Percentiles rank a stretch among this genome's conserved stretches.
Evolutionary conservation across 2,888 invertebrate genomes (phyloP).

Genomic region (Meandrusa payeni): DNA sequence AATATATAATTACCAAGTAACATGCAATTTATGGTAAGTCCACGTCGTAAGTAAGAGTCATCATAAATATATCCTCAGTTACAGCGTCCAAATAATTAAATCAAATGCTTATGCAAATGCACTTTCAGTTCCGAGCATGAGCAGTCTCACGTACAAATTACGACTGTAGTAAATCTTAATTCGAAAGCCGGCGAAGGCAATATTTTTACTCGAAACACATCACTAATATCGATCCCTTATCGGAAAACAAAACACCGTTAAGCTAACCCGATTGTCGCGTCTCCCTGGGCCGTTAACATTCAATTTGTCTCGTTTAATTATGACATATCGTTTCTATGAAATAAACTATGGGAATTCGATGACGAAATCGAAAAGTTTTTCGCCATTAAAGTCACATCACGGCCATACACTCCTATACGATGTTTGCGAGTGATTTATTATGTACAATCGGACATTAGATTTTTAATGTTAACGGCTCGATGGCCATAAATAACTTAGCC

Average conservation of each 20-base stretch:
- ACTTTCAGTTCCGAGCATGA: not conserved
- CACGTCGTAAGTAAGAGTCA: not conserved
- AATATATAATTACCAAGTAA: no score
- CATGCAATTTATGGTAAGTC: no score
- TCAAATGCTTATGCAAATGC: constrained; percentile 21
- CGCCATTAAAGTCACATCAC: constrained; percentile 53
- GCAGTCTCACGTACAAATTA: constrained; percentile 1
- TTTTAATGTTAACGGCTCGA: constrained; percentile 67
- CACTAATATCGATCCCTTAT: not conserved
- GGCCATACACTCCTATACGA: constrained; percentile 26
- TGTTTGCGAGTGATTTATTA: constrained; percentile 53
- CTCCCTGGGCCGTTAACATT: constrained; percentile 28
- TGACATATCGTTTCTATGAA: constrained; percentile 33
- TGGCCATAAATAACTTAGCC: constrained; percentile 63
- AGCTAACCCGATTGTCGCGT: constrained; percentile 10
- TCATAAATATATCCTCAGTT: constrained; percentile 3
- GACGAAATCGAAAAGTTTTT: constrained; percentile 61
- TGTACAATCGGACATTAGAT: constrained; percentile 57
- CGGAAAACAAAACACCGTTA: constrained; percentile 7
- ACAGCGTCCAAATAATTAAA: constrained; percentile 3
- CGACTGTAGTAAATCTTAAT: constrained; percentile 13
- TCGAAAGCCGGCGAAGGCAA: constrained; percentile 6
- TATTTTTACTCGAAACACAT: constrained; percentile 1
- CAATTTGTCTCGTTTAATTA: constrained; percentile 47
- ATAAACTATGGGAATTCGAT: constrained; percentile 53